Evolutionary conservation across 2,888 invertebrate species (phyloP).

Genomic region (Luperina nickerlii): DNA sequence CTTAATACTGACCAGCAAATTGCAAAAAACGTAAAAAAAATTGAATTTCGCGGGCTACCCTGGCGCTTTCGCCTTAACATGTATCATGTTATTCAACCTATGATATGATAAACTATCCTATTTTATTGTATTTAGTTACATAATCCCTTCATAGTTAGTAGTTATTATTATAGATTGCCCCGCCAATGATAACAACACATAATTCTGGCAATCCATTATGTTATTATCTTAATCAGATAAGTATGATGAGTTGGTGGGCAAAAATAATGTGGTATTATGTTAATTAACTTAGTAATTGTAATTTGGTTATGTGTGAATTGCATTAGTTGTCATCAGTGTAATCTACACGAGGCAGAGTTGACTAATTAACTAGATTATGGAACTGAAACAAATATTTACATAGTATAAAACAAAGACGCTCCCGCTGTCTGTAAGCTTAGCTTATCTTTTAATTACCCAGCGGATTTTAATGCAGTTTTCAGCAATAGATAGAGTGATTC

Average conservation of each 20-base stretch:
- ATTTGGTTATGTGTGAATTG: constrained; percentile 6
- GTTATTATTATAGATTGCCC: constrained; percentile 35
- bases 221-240: constrained; percentile 42
- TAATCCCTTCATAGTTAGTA: constrained; percentile 27
- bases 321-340: background rate
- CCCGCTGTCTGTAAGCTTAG: too few relatives aligned
- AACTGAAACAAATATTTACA: background rate
- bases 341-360: background rate
- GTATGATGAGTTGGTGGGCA: constrained; percentile 11
- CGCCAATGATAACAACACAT: constrained; percentile 18
- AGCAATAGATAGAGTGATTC: too few relatives aligned
- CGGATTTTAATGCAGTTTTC: too few relatives aligned
- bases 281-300: constrained; percentile 34
- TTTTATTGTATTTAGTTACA: constrained; percentile 15
- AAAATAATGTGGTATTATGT: constrained; percentile 33
- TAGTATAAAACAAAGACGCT: too few relatives aligned
- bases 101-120: constrained; percentile 12
- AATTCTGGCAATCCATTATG: constrained; percentile 46
- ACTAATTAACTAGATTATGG: background rate
- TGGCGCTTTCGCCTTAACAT: background rate
- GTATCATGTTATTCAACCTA: constrained; percentile 8
- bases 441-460: too few relatives aligned
- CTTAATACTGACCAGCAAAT: too few relatives aligned
- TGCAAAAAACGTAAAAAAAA: too few relatives aligned
- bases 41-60: too few relatives aligned